Evolutionary conservation across 2,797 vertebrate species (phyloP).

Genomic region (Gymnothorax reevesii): DNA sequence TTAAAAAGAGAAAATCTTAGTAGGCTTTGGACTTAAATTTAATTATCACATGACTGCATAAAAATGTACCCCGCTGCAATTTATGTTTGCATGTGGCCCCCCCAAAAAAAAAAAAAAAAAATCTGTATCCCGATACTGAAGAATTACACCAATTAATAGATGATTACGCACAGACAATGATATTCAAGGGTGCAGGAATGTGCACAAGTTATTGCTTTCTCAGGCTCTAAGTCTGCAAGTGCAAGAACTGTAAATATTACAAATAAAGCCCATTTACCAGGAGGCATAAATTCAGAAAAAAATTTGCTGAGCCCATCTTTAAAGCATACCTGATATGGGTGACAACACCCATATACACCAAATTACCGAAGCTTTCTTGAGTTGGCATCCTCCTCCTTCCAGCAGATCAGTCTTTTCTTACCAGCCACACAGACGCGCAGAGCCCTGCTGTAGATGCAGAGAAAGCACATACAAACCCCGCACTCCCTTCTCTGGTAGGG

Average conservation of each 20-base stretch:
- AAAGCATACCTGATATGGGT: not conserved
- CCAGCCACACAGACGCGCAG: constrained; percentile 59
- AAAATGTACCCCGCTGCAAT: not conserved
- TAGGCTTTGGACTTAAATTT: too few relatives aligned
- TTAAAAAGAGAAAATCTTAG: too few relatives aligned
- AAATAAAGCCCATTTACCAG: not conserved
- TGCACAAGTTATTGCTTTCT: not conserved
- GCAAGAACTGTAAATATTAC: not conserved
- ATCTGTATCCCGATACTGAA: not conserved
- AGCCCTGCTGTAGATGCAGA: constrained; percentile 30
- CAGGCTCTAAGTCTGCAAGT: not conserved
- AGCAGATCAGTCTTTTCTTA: constrained; percentile 66
- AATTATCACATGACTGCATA: constrained; percentile 7
- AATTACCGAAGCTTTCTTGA: constrained; percentile 32
- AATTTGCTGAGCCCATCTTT: not conserved
- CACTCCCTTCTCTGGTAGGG: constrained; percentile 18
- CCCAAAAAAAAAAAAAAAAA: too few relatives aligned
- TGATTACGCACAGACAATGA: not conserved
- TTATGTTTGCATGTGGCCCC: not conserved
- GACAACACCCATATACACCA: not conserved
- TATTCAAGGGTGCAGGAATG: not conserved
- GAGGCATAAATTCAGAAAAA: not conserved
- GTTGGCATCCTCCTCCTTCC: constrained; percentile 55
- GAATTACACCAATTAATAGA: not conserved
- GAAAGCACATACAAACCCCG: constrained; percentile 74